Evolutionary conservation across 2,113 vertebrate species (phyloP).

Genomic region (Recurvirostra avosetta): DNA sequence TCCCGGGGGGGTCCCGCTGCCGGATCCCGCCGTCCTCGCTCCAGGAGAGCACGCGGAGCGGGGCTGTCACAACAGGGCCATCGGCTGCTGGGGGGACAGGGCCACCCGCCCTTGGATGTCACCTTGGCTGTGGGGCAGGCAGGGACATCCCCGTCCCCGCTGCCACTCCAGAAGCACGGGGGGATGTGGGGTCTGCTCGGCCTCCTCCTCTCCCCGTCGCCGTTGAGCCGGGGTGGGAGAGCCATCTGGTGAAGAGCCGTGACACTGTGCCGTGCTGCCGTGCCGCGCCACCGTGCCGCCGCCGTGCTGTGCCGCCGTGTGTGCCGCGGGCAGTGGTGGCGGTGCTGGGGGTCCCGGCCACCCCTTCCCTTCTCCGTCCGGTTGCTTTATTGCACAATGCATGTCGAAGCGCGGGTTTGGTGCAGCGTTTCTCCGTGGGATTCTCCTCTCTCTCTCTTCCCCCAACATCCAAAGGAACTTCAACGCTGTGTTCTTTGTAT

Average conservation of each 20-base stretch:
- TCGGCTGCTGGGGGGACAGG: background rate
- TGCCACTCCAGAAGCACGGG: background rate
- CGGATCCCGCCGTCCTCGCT: background rate
- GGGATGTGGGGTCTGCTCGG: background rate
- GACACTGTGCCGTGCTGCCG: background rate
- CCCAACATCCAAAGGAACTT: background rate
- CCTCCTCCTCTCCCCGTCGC: background rate
- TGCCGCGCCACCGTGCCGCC: background rate
- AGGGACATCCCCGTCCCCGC: background rate
- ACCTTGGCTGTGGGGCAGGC: background rate
- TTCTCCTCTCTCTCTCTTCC: background rate
- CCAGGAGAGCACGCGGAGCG: background rate
- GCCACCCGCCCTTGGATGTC: background rate
- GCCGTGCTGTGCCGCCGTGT: background rate
- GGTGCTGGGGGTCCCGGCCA: background rate
- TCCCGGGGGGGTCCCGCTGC: background rate
- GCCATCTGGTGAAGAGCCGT: background rate
- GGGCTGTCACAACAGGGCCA: background rate
- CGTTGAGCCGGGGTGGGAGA: background rate
- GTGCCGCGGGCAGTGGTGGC: background rate
- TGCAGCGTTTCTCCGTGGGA: background rate
- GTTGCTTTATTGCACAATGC: constrained; percentile 69
- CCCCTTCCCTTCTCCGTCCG: background rate
- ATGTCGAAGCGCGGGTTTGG: constrained; percentile 33
- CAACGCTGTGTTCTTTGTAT: background rate